Base-by-base conservation (phyloP, 2,113 vertebrate species). In the Serinus canaria region DNA sequence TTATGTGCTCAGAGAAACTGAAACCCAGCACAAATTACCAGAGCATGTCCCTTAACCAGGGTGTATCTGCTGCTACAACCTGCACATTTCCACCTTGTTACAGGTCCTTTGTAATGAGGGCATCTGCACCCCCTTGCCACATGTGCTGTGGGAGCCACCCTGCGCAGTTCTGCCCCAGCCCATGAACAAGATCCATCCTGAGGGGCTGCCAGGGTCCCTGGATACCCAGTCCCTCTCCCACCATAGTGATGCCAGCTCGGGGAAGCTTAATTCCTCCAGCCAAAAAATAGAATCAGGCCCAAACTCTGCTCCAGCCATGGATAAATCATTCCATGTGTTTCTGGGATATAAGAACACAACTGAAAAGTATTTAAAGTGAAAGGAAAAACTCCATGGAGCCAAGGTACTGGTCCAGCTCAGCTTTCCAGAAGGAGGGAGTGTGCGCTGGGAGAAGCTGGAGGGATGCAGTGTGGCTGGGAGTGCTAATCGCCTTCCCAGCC, bases 301-400 rank as follows among this genome's bases (percentile, higher is more conserved):
- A 75, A 94, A 69, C 39, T 28, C 53, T 67, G 68, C 83, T 88
- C 78, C 0, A 2, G 90, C 68, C 62, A 17, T 0, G 28, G 90
- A 91, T 95, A 96, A 96, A 94, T 70, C 72, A 70, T 94, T 92
- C 96, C 95, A 96, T 92, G 92, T 97, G 94, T 92, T 13, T 10
- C 77, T 37, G 43, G 82, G 79, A 89, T 58, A 89, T 76, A 94
- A 84, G 55, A 89, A 46, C 62, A 77, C 67, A 76, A 78, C n/a
- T 0, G 3, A 93, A 60, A 89, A 88, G 41, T 66, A 93, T 81
- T 93, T 85, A 68, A 92, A 95, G 87, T 73, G 75, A 83, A 89
- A 95, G 60, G 88, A 85, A 88, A 82, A 92, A 62, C 60, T 75
- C 63, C 64, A 33, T 1, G 14, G 55, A 94, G 92, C 56, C 67